Base-by-base conservation (phyloP, 2,113 vertebrate species). In the Pseudopodoces humilis region DNA sequence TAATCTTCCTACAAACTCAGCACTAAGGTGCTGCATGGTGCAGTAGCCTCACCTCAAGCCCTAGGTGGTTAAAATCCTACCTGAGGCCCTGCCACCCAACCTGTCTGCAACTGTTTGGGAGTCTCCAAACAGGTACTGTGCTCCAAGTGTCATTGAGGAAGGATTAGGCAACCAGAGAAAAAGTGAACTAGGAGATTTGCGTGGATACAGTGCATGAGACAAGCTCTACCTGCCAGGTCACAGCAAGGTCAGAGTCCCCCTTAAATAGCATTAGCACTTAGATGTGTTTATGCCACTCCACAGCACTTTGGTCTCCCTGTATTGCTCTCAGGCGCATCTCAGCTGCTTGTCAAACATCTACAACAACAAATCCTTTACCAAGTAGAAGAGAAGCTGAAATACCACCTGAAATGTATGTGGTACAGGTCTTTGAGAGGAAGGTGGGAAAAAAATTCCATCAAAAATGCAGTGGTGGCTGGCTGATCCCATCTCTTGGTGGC, bases 1-100 rank as follows among this genome's bases (percentile, higher is more conserved):
- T 1, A n/a, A 33, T 86, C 63, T 69, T 76, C 37, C n/a, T 72
- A 30, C 11, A 62, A n/a, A 58, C 17, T 31, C 0, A 0, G 3
- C 9, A 43, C 30, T 63, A 44, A 68, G 39, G 25, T 74, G 10
- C 31, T 55, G 13, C 20, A 4, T 43, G 16, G 50, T 37, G 13
- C 72, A 46, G 43, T 64, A 19, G 12, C 27, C 25, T 75, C 44
- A 50, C 39, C 50, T 85, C 60, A 46, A 72, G 27, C 9, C 46
- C 21, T 69, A 24, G 13, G 37, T 37, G 11, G 8, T 49, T 33
- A 77, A 93, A 91, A 65, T 15, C 35, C 37, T 83, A 24, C 24
- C 28, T 39, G 39, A 8, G 12, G 5, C 37, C 15, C 33, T 82
- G 43, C 18, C 10, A 71, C 28, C 25, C 47, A 80, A 58, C 12